A percentile compares a stretch with the other conserved stretches of the same genome.
phyloP scores from a whole-genome alignment of 2,113 vertebrate species.

The Hydropotes inermis region DNA sequence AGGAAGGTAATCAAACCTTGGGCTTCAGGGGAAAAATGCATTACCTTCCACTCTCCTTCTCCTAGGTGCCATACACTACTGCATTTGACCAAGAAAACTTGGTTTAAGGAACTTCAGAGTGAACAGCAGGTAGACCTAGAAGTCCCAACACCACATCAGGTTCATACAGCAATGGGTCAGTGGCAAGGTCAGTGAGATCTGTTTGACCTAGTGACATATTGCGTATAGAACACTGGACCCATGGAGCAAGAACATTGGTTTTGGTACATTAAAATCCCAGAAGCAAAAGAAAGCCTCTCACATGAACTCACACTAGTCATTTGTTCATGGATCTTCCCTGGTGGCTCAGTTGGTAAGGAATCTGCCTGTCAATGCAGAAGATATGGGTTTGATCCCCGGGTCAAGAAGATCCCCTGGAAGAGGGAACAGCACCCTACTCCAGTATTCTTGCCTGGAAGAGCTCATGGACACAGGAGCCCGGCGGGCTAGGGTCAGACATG shows the following conservation, averaged over 20 bases:
- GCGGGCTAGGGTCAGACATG: not conserved
- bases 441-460: not conserved
- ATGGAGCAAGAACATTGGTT: not conserved
- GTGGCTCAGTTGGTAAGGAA: not conserved
- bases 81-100: not conserved
- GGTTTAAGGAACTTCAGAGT: not conserved
- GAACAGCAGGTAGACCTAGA: not conserved
- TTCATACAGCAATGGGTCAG: not conserved
- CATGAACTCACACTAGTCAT: not conserved
- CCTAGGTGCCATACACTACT: not conserved
- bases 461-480: not conserved
- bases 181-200: not conserved
- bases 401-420: not conserved
- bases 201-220: not conserved
- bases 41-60: not conserved
- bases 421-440: not conserved
- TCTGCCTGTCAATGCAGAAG: not conserved
- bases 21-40: not conserved
- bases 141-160: not conserved
- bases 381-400: not conserved
- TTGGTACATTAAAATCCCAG: not conserved
- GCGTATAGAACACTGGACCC: not conserved
- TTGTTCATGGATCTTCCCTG: not conserved
- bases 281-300: not conserved
- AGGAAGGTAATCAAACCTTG: slow-evolving; percentile 52